A percentile compares a stretch with the other conserved stretches of the same genome.
Conservation (phyloP, 2,113 vertebrate species). For the Raja brachyura region DNA sequence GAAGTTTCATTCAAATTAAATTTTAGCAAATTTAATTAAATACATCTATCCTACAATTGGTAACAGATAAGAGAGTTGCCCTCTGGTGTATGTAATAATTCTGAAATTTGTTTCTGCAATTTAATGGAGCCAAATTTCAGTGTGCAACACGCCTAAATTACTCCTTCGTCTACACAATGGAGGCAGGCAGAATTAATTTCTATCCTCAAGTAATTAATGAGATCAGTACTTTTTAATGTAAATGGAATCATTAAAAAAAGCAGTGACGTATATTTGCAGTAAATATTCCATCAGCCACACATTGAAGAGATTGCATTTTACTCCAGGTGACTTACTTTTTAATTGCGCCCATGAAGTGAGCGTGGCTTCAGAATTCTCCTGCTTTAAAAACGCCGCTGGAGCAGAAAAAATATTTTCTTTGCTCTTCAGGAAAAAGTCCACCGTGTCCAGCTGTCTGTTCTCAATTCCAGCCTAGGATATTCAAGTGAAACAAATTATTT, state of each 20-base stretch:
- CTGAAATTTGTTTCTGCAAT: too few species aligned
- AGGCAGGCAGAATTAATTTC: too few species aligned
- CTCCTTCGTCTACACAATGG: too few species aligned
- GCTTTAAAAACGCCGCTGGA: slow-evolving; percentile 44
- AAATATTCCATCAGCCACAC: not conserved
- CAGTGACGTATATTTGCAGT: not conserved
- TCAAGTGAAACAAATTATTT: not conserved
- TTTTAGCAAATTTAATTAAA: too few species aligned
- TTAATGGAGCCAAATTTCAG: too few species aligned
- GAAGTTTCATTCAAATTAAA: too few species aligned
- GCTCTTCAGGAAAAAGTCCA: slow-evolving; percentile 91
- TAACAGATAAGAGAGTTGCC: too few species aligned
- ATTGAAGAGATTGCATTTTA: not conserved
- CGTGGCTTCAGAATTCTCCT: slow-evolving; percentile 45
- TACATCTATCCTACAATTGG: too few species aligned
- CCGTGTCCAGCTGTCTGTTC: slow-evolving; percentile 88
- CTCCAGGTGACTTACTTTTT: slow-evolving; percentile 9
- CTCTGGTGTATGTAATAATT: too few species aligned
- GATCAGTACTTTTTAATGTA: not conserved
- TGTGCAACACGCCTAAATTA: too few species aligned
- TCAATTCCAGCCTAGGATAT: slow-evolving; percentile 78
- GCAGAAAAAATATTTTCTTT: slow-evolving; percentile 74
- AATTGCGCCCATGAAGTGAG: not conserved
- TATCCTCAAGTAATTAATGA: too few species aligned
- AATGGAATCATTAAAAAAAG: not conserved